phyloP scores from a whole-genome alignment of 2,113 vertebrate species.

The Crotalus viridis region DNA sequence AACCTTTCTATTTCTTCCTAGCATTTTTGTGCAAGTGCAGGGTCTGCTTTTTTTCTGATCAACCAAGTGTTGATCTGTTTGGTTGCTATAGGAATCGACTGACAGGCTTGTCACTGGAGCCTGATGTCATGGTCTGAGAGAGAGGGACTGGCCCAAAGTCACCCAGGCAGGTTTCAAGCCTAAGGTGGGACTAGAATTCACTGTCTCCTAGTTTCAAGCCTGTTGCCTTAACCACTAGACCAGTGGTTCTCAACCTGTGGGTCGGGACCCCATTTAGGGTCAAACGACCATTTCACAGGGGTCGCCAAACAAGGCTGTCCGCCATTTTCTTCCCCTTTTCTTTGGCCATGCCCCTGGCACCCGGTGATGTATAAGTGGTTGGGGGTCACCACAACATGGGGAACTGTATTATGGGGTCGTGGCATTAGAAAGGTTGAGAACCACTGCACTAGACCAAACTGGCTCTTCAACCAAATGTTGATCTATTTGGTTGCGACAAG shows the following conservation, averaged over 20 bases:
- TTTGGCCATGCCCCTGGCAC: too few species aligned
- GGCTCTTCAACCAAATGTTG: background rate
- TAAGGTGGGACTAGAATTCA: background rate
- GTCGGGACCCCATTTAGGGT: too few species aligned
- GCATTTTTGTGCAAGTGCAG: background rate
- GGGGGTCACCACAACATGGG: too few species aligned
- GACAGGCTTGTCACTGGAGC: background rate
- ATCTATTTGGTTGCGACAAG: background rate
- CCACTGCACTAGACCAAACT: background rate
- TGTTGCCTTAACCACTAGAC: background rate
- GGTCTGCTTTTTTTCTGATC: background rate
- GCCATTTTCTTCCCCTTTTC: too few species aligned
- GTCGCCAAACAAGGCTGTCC: too few species aligned
- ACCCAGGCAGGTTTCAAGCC: background rate
- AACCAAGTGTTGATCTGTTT: background rate
- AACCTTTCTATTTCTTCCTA: background rate
- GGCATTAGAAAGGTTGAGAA: too few species aligned
- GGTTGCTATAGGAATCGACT: background rate
- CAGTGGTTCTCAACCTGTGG: too few species aligned
- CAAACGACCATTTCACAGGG: too few species aligned
- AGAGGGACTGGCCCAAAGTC: background rate
- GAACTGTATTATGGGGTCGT: too few species aligned
- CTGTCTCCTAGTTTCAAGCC: background rate
- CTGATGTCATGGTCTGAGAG: background rate
- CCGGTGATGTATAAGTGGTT: too few species aligned